These are phyloP conservation scores for Speoplatyrhinus poulsoni DNA, from an alignment of 2,113 vertebrate species.

Conservation along the genomic window DNA sequence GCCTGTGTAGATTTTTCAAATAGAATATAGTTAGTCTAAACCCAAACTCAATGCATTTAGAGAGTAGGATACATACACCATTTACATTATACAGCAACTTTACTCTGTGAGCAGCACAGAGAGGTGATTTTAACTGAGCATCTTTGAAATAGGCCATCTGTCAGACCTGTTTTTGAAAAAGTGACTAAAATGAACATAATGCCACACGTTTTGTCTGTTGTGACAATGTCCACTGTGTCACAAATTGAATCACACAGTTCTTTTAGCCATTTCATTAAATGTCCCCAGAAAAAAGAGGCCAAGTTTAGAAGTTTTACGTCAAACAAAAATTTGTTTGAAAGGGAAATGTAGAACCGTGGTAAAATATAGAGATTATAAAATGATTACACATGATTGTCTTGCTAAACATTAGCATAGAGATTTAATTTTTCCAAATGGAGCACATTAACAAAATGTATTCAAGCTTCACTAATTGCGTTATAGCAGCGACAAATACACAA, in stretches of 20 bases:
- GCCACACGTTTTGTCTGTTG: constrained; percentile 24
- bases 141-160: not conserved
- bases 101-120: no score
- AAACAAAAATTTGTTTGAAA: not conserved
- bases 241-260: constrained; percentile 31
- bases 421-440: no score
- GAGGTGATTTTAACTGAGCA: no score
- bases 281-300: not conserved
- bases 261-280: no score
- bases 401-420: not conserved
- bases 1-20: no score
- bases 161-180: constrained; percentile 34
- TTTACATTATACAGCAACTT: no score
- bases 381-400: constrained; percentile 18
- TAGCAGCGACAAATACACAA: no score
- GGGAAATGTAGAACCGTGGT: constrained; percentile 7
- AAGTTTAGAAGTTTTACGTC: not conserved
- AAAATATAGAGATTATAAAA: not conserved
- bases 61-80: no score
- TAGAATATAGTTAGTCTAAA: no score
- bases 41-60: no score
- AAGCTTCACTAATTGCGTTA: no score
- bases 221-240: constrained; percentile 8
- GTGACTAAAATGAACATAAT: constrained; percentile 8
- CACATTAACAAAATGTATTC: no score